phyloP scores from a whole-genome alignment of 2,797 vertebrate genomes.

The Triplophysa bombifrons region DNA sequence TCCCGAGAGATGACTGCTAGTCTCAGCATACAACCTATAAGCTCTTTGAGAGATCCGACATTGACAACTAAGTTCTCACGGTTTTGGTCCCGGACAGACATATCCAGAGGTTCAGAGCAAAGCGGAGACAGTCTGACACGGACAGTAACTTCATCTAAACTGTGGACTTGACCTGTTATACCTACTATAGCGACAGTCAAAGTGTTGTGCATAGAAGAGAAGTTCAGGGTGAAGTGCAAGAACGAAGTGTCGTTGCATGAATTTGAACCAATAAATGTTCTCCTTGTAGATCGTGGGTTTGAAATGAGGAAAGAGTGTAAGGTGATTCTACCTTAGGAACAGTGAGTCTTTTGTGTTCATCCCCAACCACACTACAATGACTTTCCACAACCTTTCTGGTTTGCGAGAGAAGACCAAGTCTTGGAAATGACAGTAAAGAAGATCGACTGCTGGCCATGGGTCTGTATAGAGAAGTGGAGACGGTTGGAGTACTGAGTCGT shows the following conservation, averaged over 20 bases:
- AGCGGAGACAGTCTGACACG: constrained; percentile 73
- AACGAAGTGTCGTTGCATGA: constrained; percentile 51
- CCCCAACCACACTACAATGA: constrained; percentile 70
- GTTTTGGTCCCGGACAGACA: constrained; percentile 51
- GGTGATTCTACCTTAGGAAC: constrained; percentile 36
- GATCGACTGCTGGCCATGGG: constrained; percentile 62
- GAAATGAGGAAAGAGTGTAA: constrained; percentile 36
- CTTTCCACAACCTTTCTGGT: constrained; percentile 68
- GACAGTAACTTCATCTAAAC: constrained; percentile 71
- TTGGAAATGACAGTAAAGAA: constrained; percentile 71
- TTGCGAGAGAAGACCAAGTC: constrained; percentile 67
- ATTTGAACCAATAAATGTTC: constrained; percentile 66
- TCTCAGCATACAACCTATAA: constrained; percentile 70
- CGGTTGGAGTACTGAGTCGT: constrained; percentile 63
- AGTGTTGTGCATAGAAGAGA: constrained; percentile 67
- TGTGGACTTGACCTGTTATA: constrained; percentile 65
- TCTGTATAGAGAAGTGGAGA: constrained; percentile 61
- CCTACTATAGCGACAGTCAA: constrained; percentile 70
- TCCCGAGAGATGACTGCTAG: constrained; percentile 65
- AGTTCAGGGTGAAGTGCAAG: constrained; percentile 76
- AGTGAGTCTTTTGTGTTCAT: constrained; percentile 68
- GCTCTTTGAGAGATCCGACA: constrained; percentile 69
- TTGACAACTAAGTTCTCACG: constrained; percentile 66
- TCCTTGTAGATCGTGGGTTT: constrained; percentile 9
- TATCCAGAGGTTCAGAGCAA: constrained; percentile 65